phyloP scores from a whole-genome alignment of 2,888 invertebrate genomes.

The Listrodromus nycthemerus region DNA sequence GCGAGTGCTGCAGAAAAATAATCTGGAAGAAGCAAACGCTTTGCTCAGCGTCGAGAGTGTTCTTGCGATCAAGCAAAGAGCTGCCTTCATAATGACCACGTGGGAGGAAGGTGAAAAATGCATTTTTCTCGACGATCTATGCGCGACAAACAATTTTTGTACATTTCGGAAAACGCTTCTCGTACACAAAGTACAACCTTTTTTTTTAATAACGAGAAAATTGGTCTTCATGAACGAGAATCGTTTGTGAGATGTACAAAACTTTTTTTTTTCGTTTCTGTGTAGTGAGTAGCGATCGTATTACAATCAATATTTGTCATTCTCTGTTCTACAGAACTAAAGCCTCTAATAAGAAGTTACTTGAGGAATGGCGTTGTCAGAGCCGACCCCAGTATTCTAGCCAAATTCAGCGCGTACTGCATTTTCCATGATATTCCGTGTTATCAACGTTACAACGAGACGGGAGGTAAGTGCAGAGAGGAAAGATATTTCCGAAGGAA shows the following conservation, averaged over 20 bases:
- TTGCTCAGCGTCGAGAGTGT: constrained; percentile 88
- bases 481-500: neutral
- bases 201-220: neutral
- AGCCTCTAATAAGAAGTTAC: constrained; percentile 85
- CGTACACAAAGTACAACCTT: neutral
- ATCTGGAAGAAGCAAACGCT: constrained; percentile 82
- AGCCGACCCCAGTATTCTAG: constrained; percentile 82
- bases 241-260: neutral
- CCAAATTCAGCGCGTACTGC: constrained; percentile 86
- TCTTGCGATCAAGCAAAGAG: constrained; percentile 87
- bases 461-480: constrained; percentile 72
- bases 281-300: constrained; percentile 22
- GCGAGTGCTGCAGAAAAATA: constrained; percentile 85
- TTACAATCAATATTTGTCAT: constrained; percentile 12
- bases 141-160: neutral
- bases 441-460: constrained; percentile 79
- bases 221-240: neutral
- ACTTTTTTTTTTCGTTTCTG: constrained; percentile 10
- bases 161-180: neutral
- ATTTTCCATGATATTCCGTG: constrained; percentile 87
- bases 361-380: constrained; percentile 84
- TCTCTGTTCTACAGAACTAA: constrained; percentile 79
- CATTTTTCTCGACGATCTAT: constrained; percentile 9
- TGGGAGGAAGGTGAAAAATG: constrained; percentile 85
- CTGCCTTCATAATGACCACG: constrained; percentile 85